A percentile compares a stretch with the other conserved stretches of the same genome.
These are phyloP conservation scores for Corythoichthys intestinalis DNA, from an alignment of 2,113 vertebrate species.

Conservation along the genomic window DNA sequence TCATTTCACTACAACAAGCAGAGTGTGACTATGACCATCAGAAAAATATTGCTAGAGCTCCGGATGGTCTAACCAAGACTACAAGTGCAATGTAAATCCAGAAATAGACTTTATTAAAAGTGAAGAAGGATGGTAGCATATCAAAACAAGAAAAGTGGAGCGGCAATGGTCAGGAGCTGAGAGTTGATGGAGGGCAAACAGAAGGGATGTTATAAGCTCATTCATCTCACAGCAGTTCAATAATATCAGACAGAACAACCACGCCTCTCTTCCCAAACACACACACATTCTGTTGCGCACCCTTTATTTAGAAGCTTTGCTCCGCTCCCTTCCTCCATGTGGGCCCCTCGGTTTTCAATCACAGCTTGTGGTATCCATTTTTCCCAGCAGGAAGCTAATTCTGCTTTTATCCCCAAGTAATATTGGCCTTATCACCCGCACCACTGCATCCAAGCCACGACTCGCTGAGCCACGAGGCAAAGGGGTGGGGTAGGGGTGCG, in stretches of 20 bases:
- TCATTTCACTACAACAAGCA: background rate
- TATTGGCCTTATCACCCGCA: constrained; percentile 60
- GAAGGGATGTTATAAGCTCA: constrained; percentile 15
- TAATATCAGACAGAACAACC: constrained; percentile 29
- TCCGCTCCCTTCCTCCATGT: constrained; percentile 7
- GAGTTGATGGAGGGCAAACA: background rate
- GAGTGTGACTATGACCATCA: background rate
- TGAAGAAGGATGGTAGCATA: background rate
- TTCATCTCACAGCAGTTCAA: constrained; percentile 51
- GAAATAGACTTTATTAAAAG: background rate
- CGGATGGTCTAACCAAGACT: background rate
- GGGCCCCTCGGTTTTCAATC: constrained; percentile 42
- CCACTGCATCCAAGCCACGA: constrained; percentile 45
- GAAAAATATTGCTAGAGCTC: background rate
- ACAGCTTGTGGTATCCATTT: constrained; percentile 47
- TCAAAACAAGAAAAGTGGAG: background rate
- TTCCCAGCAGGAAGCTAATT: constrained; percentile 65
- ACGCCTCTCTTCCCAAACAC: background rate
- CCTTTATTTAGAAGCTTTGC: constrained; percentile 5
- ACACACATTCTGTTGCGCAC: constrained; percentile 11
- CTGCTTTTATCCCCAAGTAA: constrained; percentile 62
- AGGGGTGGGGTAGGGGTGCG: constrained; percentile 3
- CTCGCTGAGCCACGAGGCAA: constrained; percentile 29
- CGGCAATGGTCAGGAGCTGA: constrained; percentile 5
- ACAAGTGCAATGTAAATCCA: background rate